Evolutionary conservation across 2,797 vertebrate species (phyloP).

Genomic region (Clarias pachynema): DNA sequence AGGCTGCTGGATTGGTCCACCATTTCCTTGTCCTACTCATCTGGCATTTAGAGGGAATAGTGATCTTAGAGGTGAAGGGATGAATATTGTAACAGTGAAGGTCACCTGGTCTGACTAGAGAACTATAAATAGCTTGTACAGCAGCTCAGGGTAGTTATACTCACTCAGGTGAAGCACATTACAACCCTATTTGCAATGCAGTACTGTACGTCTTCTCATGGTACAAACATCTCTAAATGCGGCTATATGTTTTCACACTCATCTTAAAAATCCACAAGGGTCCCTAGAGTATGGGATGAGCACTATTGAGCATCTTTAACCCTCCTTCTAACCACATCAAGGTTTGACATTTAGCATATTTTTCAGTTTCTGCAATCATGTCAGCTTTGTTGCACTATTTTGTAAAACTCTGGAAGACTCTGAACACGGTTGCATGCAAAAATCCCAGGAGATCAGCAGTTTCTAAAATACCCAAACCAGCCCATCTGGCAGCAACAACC

Average conservation of each 20-base stretch:
- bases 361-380: neutral
- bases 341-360: neutral
- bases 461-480: neutral
- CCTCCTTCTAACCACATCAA: neutral
- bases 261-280: neutral
- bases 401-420: neutral
- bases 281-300: neutral
- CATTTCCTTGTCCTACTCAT: conserved; percentile 1
- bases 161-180: conserved; percentile 38
- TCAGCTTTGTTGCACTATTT: neutral
- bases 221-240: conserved; percentile 1
- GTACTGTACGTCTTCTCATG: neutral
- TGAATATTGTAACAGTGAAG: neutral
- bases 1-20: neutral
- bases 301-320: neutral
- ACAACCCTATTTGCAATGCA: conserved; percentile 24
- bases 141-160: conserved; percentile 38
- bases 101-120: conserved; percentile 13
- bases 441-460: neutral
- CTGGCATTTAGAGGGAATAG: conserved; percentile 2
- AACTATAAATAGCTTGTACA: conserved; percentile 36
- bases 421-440: neutral
- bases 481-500: neutral
- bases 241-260: neutral
- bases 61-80: conserved; percentile 1